Evolutionary conservation across 2,113 vertebrate genomes (phyloP).

Genomic region (Colinus virginianus): DNA sequence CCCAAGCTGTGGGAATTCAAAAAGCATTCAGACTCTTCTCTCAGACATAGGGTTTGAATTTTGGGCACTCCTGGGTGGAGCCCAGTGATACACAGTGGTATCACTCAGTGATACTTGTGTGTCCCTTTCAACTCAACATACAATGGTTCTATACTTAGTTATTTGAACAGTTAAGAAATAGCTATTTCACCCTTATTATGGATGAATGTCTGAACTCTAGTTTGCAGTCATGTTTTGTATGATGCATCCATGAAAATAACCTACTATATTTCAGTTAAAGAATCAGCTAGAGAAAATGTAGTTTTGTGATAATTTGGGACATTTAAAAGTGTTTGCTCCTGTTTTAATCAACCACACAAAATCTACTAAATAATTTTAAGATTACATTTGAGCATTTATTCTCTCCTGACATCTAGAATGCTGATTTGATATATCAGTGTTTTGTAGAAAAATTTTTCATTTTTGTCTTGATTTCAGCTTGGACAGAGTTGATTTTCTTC

Average conservation of each 20-base stretch:
- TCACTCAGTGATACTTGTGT: neutral
- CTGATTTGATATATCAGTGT: neutral
- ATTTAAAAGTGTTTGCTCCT: neutral
- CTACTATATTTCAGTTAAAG: neutral
- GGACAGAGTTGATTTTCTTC: no score
- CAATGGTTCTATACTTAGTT: neutral
- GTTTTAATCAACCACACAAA: neutral
- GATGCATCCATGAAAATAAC: neutral
- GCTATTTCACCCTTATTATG: neutral
- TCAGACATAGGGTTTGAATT: neutral
- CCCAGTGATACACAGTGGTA: no score
- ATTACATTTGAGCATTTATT: neutral
- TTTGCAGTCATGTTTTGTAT: neutral
- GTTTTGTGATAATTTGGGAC: neutral
- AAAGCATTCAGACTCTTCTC: neutral
- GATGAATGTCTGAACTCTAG: neutral
- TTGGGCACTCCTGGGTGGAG: neutral
- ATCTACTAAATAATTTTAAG: neutral
- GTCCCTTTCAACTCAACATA: no score
- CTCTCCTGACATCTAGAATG: neutral
- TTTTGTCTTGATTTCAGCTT: neutral
- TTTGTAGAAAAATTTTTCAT: neutral
- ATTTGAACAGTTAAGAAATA: neutral
- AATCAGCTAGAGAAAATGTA: neutral
- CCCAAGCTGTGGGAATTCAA: neutral